Percentiles rank a stretch among this genome's conserved stretches.
These are phyloP conservation scores for Venustaconcha ellipsiformis DNA, from an alignment of 1,140 invertebrate genomes.

Conservation along the genomic window DNA sequence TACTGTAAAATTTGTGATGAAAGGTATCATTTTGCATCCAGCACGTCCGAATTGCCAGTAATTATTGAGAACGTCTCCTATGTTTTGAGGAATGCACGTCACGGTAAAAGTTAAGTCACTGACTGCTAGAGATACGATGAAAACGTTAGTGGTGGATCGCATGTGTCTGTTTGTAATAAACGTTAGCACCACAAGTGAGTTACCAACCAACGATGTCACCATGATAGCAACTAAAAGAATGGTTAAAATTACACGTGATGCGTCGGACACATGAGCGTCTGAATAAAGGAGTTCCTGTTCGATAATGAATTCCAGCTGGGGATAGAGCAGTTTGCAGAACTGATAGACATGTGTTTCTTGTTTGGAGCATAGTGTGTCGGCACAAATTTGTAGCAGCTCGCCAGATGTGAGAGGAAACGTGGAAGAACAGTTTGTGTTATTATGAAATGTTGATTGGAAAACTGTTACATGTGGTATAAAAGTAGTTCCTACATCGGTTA, in stretches of 20 bases:
- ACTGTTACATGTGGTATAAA: too few species aligned
- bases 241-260: conserved; percentile 2
- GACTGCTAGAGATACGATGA: conserved; percentile 52
- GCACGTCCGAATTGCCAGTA: conserved; percentile 49
- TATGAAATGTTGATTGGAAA: too few species aligned
- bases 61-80: conserved; percentile 30
- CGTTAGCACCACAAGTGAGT: conserved; percentile 47
- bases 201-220: conserved; percentile 41
- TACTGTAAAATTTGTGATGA: conserved; percentile 44
- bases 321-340: too few species aligned
- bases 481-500: too few species aligned
- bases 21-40: conserved; percentile 51
- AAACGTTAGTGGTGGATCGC: conserved; percentile 57
- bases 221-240: conserved; percentile 25
- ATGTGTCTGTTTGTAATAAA: conserved; percentile 48
- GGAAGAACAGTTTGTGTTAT: too few species aligned
- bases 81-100: conserved; percentile 45
- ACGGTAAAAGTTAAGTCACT: conserved; percentile 49
- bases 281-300: too few species aligned
- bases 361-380: too few species aligned
- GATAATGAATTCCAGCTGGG: too few species aligned
- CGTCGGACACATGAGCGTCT: too few species aligned
- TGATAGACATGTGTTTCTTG: too few species aligned
- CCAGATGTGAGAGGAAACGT: too few species aligned
- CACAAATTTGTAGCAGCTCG: too few species aligned